These are phyloP conservation scores for Styela clava DNA, from an alignment of 23 tunicate genomes.

Conservation along the genomic window DNA sequence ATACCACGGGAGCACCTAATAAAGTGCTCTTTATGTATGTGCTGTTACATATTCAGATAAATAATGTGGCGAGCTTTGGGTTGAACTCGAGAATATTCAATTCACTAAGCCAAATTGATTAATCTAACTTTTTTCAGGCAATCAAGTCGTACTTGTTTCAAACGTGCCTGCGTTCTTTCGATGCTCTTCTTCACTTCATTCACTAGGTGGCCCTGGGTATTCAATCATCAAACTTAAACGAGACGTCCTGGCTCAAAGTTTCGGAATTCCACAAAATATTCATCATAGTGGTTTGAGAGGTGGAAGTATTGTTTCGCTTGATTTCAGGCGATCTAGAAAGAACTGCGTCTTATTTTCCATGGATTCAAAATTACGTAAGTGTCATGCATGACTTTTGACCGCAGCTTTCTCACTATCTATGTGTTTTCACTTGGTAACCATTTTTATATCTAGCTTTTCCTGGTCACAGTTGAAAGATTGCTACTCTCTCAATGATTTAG, in stretches of 20 bases:
- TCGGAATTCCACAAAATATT: neutral
- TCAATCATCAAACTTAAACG: neutral
- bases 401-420: no score
- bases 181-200: neutral
- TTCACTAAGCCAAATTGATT: no score
- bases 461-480: no score
- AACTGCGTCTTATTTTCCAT: neutral
- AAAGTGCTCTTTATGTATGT: no score
- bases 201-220: conserved; percentile 17
- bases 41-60: no score
- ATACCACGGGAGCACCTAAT: no score
- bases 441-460: no score
- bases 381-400: no score
- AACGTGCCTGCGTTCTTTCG: neutral
- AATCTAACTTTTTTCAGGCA: conserved; percentile 5
- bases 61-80: no score
- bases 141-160: neutral
- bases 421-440: no score
- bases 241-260: neutral
- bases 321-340: neutral
- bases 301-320: conserved; percentile 1
- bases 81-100: no score
- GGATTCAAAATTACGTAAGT: neutral
- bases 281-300: conserved; percentile 18
- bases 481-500: no score